Conservation (phyloP, 1,140 invertebrate species). For the Danaus plexippus region DNA sequence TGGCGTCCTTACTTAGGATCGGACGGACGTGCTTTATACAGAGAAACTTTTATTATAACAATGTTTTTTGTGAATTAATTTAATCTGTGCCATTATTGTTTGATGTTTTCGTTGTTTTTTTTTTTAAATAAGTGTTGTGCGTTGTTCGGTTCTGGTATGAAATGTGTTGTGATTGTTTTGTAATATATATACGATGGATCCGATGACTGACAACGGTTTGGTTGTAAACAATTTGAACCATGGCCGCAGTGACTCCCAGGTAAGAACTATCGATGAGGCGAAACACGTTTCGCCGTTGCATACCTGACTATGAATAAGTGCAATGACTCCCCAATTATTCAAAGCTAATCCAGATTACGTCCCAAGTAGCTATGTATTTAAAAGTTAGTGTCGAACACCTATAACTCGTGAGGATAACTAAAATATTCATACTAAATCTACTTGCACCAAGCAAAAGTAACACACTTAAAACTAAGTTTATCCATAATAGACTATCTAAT, state of each 20-base stretch:
- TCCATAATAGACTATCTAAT: no score
- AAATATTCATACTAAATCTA: no score
- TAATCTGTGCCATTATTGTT: neutral
- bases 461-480: no score
- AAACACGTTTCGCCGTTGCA: constrained; percentile 60
- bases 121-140: constrained; percentile 1
- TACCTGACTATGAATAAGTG: constrained; percentile 59
- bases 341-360: constrained; percentile 2
- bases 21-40: constrained; percentile 39
- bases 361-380: no score
- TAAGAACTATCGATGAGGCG: constrained; percentile 56
- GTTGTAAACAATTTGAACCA: constrained; percentile 69
- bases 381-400: no score
- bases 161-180: constrained; percentile 26
- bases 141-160: constrained; percentile 14
- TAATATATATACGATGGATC: constrained; percentile 62
- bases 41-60: constrained; percentile 26
- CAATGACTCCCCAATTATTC: constrained; percentile 61
- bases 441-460: no score
- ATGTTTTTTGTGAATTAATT: constrained; percentile 10
- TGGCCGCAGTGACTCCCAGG: constrained; percentile 66
- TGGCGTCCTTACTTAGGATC: constrained; percentile 64
- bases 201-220: constrained; percentile 62
- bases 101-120: constrained; percentile 12
- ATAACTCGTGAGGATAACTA: no score